These are phyloP conservation scores for Sitobion miscanthi DNA, from an alignment of 1,140 invertebrate genomes.

Conservation along the genomic window DNA sequence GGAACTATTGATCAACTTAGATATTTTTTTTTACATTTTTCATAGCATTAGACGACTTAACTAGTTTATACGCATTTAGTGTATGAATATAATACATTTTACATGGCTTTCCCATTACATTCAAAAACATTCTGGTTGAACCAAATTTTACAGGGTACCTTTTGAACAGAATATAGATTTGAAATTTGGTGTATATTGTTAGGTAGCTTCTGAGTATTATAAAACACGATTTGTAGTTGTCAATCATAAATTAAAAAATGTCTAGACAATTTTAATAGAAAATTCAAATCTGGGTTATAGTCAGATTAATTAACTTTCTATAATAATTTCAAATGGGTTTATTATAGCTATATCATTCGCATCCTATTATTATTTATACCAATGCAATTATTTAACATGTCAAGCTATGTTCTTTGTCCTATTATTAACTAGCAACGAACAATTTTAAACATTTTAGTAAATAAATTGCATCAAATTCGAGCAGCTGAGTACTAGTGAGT, in stretches of 20 bases:
- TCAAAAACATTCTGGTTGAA: neutral
- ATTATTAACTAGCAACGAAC: neutral
- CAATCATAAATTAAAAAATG: neutral
- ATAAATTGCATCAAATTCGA: neutral
- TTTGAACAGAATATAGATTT: neutral
- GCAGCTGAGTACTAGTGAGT: neutral
- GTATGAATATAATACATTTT: slow-evolving; percentile 7
- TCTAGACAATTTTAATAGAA: neutral
- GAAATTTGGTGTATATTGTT: neutral
- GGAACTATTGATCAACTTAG: neutral
- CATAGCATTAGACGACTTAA: neutral
- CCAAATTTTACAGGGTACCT: neutral
- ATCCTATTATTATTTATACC: neutral
- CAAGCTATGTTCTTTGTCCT: neutral
- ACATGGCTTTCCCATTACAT: slow-evolving; percentile 18
- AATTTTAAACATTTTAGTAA: neutral
- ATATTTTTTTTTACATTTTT: neutral
- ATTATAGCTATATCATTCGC: too few species aligned
- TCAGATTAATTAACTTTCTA: neutral
- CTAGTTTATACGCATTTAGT: neutral
- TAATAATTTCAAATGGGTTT: neutral
- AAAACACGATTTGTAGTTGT: neutral
- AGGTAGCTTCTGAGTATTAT: neutral
- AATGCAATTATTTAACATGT: neutral
- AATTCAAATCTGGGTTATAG: neutral